Evolutionary conservation across 1,140 invertebrate genomes (phyloP), one percentile per base, ranked within the genome.

Genomic region (Lordiphosa clarofinis): DNA sequence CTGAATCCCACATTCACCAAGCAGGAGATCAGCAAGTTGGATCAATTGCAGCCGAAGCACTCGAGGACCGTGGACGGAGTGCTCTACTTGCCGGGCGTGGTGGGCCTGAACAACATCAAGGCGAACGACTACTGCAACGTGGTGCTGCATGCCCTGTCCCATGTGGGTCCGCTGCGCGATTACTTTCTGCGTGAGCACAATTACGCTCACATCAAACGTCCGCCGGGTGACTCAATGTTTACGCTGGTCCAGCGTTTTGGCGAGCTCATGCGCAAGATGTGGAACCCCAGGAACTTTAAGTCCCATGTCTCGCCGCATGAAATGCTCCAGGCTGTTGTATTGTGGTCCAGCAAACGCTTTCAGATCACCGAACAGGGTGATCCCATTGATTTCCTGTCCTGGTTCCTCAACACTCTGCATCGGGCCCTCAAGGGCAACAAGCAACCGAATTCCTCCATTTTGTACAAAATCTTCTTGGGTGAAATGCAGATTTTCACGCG

Each of bases 101-200:
- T 97, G 24, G 99, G 99, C 2, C 91, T 99, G 13, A 99, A 99
- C 88, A 99, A 99, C 89, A 99, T 99, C 63, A 99, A 99, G 90
- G 96, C 96, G 2, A 99, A 99, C 91, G 98, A 99, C 90, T 99
- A 99, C 87, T 99, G 98, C 78, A 99, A 99, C 91, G 98, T 99
- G 52, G 95, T 99, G 61, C 90, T 99, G 43, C 97, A 98, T 91
- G 96, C 97, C 89, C 90, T 99, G 11, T 97, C 96, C 0, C 97
- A 99, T 91, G 98, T 99, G 1, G 93, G 94, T 21, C 98, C 98
- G 1, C 89, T 99, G 28, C 90, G 99, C 48, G 95, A 99, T 86
- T 99, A 97, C 88, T 99, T 99, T 87, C 89, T 99, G 7, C 91
- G 95, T 48, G 98, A 99, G 90, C 93, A 94, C 56, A 99, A 97